Evolutionary conservation across 2,797 vertebrate genomes (phyloP).

Genomic region (Hozukius guyotensis): DNA sequence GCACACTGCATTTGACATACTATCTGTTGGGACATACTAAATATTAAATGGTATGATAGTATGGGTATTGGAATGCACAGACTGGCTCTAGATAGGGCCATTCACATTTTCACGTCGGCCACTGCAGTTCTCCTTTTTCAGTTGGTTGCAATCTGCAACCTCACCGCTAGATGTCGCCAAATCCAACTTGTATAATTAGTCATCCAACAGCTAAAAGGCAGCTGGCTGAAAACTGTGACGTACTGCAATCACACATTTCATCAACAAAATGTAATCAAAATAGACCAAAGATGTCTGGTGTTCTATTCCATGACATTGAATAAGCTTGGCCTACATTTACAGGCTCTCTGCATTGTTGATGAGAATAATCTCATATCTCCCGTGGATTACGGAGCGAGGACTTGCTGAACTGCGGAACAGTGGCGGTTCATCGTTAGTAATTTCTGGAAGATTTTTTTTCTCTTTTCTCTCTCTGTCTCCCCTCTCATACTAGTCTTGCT

Average conservation of each 20-base stretch:
- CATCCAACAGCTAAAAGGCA: not conserved
- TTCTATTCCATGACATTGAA: constrained; percentile 45
- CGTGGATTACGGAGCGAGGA: constrained; percentile 65
- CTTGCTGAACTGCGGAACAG: constrained; percentile 59
- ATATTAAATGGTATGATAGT: no score
- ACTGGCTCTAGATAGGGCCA: no score
- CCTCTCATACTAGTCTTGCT: constrained; percentile 44
- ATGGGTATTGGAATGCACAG: no score
- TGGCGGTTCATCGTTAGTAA: constrained; percentile 38
- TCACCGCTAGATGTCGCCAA: no score
- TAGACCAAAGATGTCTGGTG: constrained; percentile 12
- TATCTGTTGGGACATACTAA: no score
- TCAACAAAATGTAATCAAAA: constrained; percentile 24
- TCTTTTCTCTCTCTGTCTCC: not conserved
- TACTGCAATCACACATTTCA: constrained; percentile 30
- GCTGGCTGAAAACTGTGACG: not conserved
- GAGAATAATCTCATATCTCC: constrained; percentile 72
- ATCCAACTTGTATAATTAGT: no score
- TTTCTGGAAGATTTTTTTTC: constrained; percentile 44
- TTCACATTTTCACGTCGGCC: rapidly evolving
- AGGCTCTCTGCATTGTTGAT: constrained; percentile 57
- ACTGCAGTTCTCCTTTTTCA: no score
- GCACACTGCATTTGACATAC: no score
- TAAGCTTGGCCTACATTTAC: constrained; percentile 69
- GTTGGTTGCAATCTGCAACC: no score